Evolutionary conservation across 2,113 vertebrate genomes (phyloP).

Genomic region (Anhinga anhinga): DNA sequence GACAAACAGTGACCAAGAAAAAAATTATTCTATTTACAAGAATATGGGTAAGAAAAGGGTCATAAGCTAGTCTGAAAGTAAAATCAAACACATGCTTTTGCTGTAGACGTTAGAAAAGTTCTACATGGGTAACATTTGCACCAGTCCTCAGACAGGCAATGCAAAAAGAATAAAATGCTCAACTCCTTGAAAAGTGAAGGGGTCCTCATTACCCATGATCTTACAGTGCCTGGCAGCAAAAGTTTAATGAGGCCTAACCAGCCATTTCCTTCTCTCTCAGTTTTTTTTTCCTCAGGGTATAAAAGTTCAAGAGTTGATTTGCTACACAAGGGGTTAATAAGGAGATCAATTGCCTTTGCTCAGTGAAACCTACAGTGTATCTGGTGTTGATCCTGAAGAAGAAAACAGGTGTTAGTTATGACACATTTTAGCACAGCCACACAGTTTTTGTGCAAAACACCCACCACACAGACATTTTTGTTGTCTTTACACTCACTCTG

Average conservation of each 20-base stretch:
- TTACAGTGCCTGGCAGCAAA: neutral
- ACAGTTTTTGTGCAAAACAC: neutral
- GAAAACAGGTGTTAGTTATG: neutral
- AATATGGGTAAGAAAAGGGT: neutral
- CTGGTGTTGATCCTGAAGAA: conserved; percentile 11
- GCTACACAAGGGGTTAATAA: neutral
- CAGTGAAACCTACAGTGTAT: neutral
- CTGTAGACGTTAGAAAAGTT: neutral
- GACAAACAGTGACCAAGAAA: neutral
- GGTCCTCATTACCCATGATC: neutral
- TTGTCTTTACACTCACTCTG: neutral
- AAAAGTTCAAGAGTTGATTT: neutral
- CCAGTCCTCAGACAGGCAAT: neutral
- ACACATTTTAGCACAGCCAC: neutral
- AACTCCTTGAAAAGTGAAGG: neutral
- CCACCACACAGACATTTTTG: neutral
- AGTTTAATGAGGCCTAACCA: neutral
- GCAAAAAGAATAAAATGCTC: neutral
- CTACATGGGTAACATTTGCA: neutral
- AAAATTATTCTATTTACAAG: neutral
- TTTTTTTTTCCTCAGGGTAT: neutral
- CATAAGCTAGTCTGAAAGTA: neutral
- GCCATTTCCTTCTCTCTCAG: neutral
- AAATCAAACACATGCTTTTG: rapidly evolving
- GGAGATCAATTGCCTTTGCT: neutral